These are phyloP conservation scores for Pseudorhiza aurosa DNA, from an alignment of 30 jellyfish, hydroid and myxozoan species.

Conservation along the genomic window DNA sequence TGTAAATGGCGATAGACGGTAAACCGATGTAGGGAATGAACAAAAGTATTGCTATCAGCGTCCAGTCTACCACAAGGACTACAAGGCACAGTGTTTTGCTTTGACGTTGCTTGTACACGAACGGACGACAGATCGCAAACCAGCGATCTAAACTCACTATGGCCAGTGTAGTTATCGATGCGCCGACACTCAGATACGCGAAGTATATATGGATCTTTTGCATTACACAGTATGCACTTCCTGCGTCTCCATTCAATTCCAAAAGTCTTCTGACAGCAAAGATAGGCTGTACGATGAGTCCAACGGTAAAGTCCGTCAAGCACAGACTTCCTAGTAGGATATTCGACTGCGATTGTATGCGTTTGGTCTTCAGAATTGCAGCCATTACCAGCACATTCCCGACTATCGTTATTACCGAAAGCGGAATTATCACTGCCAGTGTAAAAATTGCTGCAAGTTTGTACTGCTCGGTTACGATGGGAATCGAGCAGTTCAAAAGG, in stretches of 20 bases:
- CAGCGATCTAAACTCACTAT: conserved; percentile 73
- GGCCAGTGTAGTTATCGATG: conserved; percentile 67
- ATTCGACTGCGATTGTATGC: conserved; percentile 50
- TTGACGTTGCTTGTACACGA: conserved; percentile 33
- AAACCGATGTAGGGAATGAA: conserved; percentile 37
- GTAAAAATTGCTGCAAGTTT: conserved; percentile 26
- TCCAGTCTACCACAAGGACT: conserved; percentile 27
- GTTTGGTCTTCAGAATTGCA: conserved; percentile 32
- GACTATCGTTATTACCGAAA: conserved; percentile 38
- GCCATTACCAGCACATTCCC: conserved; percentile 41
- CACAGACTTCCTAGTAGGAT: conserved; percentile 54
- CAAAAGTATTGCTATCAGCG: conserved; percentile 1
- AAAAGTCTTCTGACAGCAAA: conserved; percentile 39
- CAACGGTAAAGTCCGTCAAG: conserved; percentile 62
- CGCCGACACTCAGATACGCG: conserved; percentile 74
- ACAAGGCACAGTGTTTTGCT: conserved; percentile 22
- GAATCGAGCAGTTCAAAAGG: conserved; percentile 11
- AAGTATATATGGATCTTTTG: conserved; percentile 16
- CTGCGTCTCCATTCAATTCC: neutral
- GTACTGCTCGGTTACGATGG: conserved; percentile 6
- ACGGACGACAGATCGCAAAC: conserved; percentile 78
- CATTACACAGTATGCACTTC: conserved; percentile 19
- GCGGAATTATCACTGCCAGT: conserved; percentile 17
- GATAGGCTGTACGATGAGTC: conserved; percentile 74
- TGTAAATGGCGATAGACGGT: conserved; percentile 21